Base-by-base conservation (phyloP, 1,140 invertebrate species). In the Penaeus japonicus region DNA sequence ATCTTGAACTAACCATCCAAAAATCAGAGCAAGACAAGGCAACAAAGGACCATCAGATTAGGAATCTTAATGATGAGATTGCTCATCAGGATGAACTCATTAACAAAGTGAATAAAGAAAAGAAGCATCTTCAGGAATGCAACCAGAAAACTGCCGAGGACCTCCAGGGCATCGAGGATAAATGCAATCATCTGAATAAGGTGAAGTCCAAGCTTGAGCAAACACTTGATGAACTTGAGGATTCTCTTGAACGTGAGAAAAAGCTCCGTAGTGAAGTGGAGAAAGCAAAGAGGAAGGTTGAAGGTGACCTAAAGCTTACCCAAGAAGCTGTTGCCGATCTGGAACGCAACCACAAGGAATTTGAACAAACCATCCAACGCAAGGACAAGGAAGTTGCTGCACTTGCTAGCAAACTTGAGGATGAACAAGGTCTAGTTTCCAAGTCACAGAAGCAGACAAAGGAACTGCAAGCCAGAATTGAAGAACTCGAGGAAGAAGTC, bases 401-500 rank as follows among this genome's bases (percentile, higher is more conserved):
- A 87, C 94, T 99, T 91, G 97, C 96, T 91, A 96, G 92, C 75
- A 78, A 78, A 24, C 75, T 78, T 3, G 75, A 78, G 18, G 75
- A 78, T 20, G 75, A 78, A 54, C 75, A 78, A 54, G 75, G 35
- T 2, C 75, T 78, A 1, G 75, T 78, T 54, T 47, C 18, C 4
- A 20, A 24, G 18, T 54, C 54, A 89, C 97, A 98, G 94, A 98
- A 92, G 81, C 98, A 99, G 94, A 98, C 99, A 94, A 99, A 99
- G 95, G 75, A 78, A 54, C 75, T 89, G 12, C 90, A 94, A 93
- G 92, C 96, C 91, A 96, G 98, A 92, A 98, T 99, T 92, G 97
- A 99, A 93, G 98, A 99, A 94, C 95, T 99, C 91, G 98, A 99
- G 93, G 98, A 99, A 92, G 98, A 99, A 99, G 94, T 96, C 98